These are phyloP conservation scores for Pocillopora damicornis DNA, from an alignment of 64 coral and sea anemone genomes.

Conservation along the genomic window DNA sequence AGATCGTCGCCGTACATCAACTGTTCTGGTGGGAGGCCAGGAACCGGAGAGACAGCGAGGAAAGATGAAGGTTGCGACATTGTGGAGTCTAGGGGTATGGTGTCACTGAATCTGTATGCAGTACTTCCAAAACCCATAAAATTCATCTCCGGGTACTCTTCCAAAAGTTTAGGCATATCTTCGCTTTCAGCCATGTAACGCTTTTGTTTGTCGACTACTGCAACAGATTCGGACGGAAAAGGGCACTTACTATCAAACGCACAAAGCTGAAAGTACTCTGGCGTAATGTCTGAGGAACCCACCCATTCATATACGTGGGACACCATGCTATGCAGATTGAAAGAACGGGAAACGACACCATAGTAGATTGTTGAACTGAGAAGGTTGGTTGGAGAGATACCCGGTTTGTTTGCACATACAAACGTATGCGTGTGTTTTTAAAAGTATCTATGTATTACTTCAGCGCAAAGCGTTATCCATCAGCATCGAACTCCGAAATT, in stretches of 20 bases:
- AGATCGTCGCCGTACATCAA: background rate
- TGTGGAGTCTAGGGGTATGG: background rate
- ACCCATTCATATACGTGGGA: slow-evolving; percentile 20
- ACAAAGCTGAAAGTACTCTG: slow-evolving; percentile 27
- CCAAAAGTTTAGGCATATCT: background rate
- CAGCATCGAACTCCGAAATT: too few relatives aligned
- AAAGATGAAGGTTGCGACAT: background rate
- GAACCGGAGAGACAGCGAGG: background rate
- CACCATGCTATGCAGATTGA: background rate
- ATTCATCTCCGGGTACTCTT: background rate
- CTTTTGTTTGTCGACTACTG: background rate
- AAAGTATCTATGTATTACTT: too few relatives aligned
- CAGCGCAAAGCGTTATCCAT: too few relatives aligned
- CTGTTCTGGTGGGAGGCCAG: slow-evolving; percentile 7
- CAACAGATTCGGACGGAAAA: background rate
- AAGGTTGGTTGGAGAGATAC: slow-evolving; percentile 7
- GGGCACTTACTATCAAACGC: slow-evolving; percentile 6
- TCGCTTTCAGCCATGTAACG: slow-evolving; percentile 22
- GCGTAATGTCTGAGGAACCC: slow-evolving; percentile 15
- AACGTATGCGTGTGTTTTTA: too few relatives aligned
- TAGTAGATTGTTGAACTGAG: background rate
- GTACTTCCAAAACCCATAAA: background rate
- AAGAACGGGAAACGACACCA: background rate
- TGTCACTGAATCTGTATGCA: background rate
- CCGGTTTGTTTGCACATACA: slow-evolving; percentile 30